Evolutionary conservation across 2,888 invertebrate genomes (phyloP).

Genomic region (Schizaphis graminum): DNA sequence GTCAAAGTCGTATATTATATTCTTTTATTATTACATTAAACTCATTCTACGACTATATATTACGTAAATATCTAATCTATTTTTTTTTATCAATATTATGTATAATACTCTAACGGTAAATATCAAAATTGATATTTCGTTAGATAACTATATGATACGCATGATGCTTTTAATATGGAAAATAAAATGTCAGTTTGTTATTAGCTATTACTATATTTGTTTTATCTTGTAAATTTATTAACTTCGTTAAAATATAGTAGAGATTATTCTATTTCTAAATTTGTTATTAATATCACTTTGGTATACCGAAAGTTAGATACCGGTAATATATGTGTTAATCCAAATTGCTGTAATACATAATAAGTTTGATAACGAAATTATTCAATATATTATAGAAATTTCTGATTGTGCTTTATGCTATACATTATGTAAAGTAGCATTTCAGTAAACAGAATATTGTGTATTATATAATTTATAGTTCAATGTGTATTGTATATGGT

Average conservation of each 20-base stretch:
- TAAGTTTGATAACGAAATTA: background rate
- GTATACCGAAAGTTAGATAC: too few relatives aligned
- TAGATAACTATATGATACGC: background rate
- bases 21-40: background rate
- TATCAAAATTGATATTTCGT: background rate
- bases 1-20: background rate
- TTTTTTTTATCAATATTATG: background rate
- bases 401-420: background rate
- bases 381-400: background rate
- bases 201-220: background rate
- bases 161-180: background rate
- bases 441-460: background rate
- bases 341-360: background rate
- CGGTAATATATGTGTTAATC: too few relatives aligned
- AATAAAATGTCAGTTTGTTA: background rate
- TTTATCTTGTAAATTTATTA: background rate
- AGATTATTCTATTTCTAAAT: background rate
- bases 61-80: background rate
- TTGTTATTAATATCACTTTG: too few relatives aligned
- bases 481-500: background rate
- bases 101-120: background rate
- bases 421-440: background rate
- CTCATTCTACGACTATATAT: background rate
- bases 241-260: background rate
- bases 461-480: background rate